These are phyloP conservation scores for Nansenia antarctica DNA, from an alignment of 2,113 vertebrate species.

Conservation along the genomic window DNA sequence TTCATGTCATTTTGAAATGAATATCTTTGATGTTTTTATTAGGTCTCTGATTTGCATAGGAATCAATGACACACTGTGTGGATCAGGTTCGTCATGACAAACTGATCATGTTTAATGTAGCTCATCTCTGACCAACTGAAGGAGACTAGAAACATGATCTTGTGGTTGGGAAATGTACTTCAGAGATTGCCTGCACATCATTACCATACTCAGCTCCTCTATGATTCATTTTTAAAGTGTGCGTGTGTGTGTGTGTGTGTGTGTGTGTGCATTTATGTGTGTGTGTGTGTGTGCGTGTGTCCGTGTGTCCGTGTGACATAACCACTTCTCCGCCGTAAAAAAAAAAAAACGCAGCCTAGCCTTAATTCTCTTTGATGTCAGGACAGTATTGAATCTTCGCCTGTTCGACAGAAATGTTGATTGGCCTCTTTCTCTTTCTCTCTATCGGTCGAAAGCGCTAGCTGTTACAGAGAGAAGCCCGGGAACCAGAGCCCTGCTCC, in stretches of 20 bases:
- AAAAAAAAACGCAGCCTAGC: too few species aligned
- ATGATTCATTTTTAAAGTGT: not conserved
- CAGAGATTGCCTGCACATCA: not conserved
- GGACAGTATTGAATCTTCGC: constrained; percentile 17
- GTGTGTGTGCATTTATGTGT: constrained; percentile 15
- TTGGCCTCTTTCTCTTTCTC: constrained; percentile 37
- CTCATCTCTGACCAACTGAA: too few species aligned
- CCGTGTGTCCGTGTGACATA: not conserved
- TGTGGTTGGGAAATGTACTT: not conserved
- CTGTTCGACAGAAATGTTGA: constrained; percentile 38
- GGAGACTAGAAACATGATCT: too few species aligned
- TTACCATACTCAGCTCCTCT: not conserved
- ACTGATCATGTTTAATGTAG: too few species aligned
- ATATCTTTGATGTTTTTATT: too few species aligned
- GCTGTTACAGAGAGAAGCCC: too few species aligned
- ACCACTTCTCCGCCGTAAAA: not conserved
- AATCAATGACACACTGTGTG: too few species aligned
- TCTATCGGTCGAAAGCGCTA: too few species aligned
- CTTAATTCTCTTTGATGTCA: constrained; percentile 39
- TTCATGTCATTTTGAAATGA: too few species aligned
- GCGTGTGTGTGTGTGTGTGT: constrained; percentile 10
- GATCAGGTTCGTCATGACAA: too few species aligned
- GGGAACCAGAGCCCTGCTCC: too few species aligned
- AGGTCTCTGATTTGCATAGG: too few species aligned
- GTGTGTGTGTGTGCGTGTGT: constrained; percentile 11